Evolutionary conservation across 30 jellyfish, hydroid and myxozoan genomes (phyloP), one percentile per base, ranked within the genome.

Genomic region (Rhopilema esculentum): DNA sequence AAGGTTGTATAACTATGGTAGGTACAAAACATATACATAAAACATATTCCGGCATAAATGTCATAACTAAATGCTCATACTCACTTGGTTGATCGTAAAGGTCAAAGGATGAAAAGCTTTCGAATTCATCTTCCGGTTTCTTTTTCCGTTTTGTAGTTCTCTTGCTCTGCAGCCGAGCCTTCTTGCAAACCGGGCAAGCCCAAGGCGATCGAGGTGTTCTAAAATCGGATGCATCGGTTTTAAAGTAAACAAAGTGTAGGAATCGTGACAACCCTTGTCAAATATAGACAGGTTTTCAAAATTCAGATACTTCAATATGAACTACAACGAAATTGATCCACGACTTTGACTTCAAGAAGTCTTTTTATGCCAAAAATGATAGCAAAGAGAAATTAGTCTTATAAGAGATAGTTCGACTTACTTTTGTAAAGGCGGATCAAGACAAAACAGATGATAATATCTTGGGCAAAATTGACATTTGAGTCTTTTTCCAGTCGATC

Each of bases 141-240:
- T 84, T 93, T 69, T 75, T 82, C 67, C 87, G 87, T 21, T 65
- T 69, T 26, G 88, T 69, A 2, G 97, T 89, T 21, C 89, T 68
- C 71, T 86, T 89, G 52, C 77, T 95, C 91, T 95, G 91, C 33
- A 81, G 66, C 17, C 97, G 96, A 7, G 94, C 95, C 61, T 90
- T 95, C 79, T 95, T 95, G 69, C 99, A 95, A 40, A 95, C 97
- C 18, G 99, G 99, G 65, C 99, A 95, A 17, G 97, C 93, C 99
- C 99, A 95, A 1, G 99, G 99, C 16, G 97, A 87, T 26, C 99
- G 95, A 50, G 99, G 99, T 6, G 97, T 86, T 66, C 99, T 95
- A 12, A n/a, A n/a, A n/a, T n/a, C n/a, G 57, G 57, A 40, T 40
- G 6, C 57, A 40, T 40, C n/a, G n/a, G n/a, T n/a, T n/a, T n/a